phyloP scores from a whole-genome alignment of 1,140 invertebrate genomes.

The Oncopodura yosiiana region DNA sequence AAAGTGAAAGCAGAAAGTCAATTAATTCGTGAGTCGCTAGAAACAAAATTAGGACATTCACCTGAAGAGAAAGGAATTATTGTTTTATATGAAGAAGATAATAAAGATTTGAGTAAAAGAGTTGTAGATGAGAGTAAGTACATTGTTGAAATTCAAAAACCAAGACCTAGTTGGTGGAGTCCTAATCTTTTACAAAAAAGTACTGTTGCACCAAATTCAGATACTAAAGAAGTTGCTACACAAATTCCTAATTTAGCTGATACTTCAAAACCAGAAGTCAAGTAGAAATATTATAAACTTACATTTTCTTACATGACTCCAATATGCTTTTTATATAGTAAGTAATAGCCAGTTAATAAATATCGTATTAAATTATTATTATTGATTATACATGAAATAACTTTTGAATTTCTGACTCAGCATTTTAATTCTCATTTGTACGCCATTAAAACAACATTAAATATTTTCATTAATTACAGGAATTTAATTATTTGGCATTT shows the following conservation, averaged over 20 bases:
- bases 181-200: constrained; percentile 68
- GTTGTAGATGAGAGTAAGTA: constrained; percentile 48
- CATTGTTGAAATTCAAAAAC: constrained; percentile 62
- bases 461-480: too few relatives aligned
- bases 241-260: constrained; percentile 3
- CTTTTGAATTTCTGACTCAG: too few relatives aligned
- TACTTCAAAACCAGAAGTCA: too few relatives aligned
- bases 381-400: too few relatives aligned
- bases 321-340: too few relatives aligned
- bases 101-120: constrained; percentile 40
- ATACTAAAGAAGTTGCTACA: constrained; percentile 15
- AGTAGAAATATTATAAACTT: too few relatives aligned
- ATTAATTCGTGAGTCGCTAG: constrained; percentile 62
- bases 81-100: constrained; percentile 72
- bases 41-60: constrained; percentile 53
- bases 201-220: constrained; percentile 40
- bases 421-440: too few relatives aligned
- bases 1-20: constrained; percentile 68
- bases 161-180: constrained; percentile 65
- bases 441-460: too few relatives aligned
- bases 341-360: too few relatives aligned
- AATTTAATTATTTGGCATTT: too few relatives aligned
- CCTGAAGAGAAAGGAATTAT: constrained; percentile 73
- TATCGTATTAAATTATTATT: too few relatives aligned
- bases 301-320: too few relatives aligned